Conservation (phyloP, 2,888 invertebrate species). For the Drosophila rubida region DNA sequence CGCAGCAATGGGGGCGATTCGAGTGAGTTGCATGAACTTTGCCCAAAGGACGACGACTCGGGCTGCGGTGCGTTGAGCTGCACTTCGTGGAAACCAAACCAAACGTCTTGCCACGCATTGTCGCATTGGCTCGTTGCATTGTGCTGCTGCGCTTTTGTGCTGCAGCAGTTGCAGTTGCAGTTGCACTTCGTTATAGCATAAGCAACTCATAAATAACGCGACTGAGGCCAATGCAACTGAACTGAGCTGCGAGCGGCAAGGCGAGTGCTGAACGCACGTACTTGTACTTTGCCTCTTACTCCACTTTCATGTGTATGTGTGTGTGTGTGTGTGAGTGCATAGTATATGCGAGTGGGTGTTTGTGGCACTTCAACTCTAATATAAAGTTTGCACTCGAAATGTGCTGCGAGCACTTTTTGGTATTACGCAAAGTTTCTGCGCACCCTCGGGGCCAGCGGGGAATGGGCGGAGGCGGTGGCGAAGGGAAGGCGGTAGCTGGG, state of each 20-base stretch:
- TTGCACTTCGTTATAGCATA: conserved; percentile 74
- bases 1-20: conserved; percentile 11
- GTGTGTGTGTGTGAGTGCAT: conserved; percentile 9
- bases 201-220: conserved; percentile 77
- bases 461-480: background rate
- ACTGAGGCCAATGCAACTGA: conserved; percentile 54
- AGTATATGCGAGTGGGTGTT: conserved; percentile 47
- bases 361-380: conserved; percentile 77
- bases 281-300: conserved; percentile 69
- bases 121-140: conserved; percentile 45
- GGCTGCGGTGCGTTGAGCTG: conserved; percentile 17
- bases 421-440: conserved; percentile 75
- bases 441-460: conserved; percentile 30
- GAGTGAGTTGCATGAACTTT: conserved; percentile 54
- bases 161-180: conserved; percentile 21
- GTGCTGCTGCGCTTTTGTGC: conserved; percentile 45
- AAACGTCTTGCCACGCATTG: conserved; percentile 40
- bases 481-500: conserved; percentile 17
- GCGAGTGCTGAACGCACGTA: conserved; percentile 47
- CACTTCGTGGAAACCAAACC: conserved; percentile 6
- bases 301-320: conserved; percentile 52
- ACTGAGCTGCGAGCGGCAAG: conserved; percentile 33
- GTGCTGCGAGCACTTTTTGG: conserved; percentile 78
- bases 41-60: conserved; percentile 61
- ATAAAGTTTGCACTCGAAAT: conserved; percentile 77